Evolutionary conservation across 2,888 invertebrate species (phyloP).

Genomic region (Charanyca ferruginea): DNA sequence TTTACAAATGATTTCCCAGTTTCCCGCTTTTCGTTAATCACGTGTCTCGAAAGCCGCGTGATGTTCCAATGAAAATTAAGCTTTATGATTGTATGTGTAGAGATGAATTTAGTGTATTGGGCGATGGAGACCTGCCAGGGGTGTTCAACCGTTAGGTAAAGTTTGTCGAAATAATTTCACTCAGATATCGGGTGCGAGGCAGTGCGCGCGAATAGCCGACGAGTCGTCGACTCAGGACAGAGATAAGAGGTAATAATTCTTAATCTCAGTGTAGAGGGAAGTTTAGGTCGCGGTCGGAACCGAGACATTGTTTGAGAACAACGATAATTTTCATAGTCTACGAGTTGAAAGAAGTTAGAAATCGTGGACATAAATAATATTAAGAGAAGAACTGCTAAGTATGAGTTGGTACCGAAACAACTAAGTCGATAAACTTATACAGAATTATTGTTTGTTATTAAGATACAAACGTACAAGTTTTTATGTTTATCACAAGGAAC

Average conservation of each 20-base stretch:
- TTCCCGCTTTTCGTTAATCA: slow-evolving; percentile 89
- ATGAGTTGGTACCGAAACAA: slow-evolving; percentile 41
- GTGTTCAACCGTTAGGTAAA: slow-evolving; percentile 83
- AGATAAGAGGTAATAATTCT: slow-evolving; percentile 89
- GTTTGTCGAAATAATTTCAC: slow-evolving; percentile 88
- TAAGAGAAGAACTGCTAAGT: slow-evolving; percentile 56
- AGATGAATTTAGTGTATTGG: slow-evolving; percentile 66
- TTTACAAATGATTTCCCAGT: slow-evolving; percentile 89
- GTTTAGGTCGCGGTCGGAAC: slow-evolving; percentile 69
- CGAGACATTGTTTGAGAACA: slow-evolving; percentile 78
- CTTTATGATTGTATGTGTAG: slow-evolving; percentile 67
- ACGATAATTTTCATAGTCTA: slow-evolving; percentile 76
- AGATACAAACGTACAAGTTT: slow-evolving; percentile 54
- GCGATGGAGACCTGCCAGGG: slow-evolving; percentile 65
- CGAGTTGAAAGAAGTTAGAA: slow-evolving; percentile 72
- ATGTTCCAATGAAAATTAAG: slow-evolving; percentile 62
- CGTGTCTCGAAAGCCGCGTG: slow-evolving; percentile 78
- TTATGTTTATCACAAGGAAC: slow-evolving; percentile 46
- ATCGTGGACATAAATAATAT: slow-evolving; percentile 64
- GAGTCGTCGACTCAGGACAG: slow-evolving; percentile 83
- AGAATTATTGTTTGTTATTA: slow-evolving; percentile 59
- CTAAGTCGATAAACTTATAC: slow-evolving; percentile 55
- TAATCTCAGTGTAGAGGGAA: slow-evolving; percentile 78
- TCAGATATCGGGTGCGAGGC: slow-evolving; percentile 80
- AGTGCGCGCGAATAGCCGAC: slow-evolving; percentile 81